Evolutionary conservation across 2,888 invertebrate species (phyloP).

Genomic region (Artemia sinica): DNA sequence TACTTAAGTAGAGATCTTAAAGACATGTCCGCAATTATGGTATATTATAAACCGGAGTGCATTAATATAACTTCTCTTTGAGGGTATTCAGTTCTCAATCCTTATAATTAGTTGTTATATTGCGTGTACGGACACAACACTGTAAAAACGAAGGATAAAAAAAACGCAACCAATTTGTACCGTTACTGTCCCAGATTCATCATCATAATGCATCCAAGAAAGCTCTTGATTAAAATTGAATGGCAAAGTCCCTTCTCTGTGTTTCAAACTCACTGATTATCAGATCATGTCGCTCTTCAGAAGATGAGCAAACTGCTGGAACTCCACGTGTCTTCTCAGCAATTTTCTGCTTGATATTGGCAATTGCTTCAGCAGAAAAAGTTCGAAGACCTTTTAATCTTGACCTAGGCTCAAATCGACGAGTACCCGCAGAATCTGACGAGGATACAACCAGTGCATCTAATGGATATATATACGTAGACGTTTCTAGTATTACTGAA

Average conservation of each 20-base stretch:
- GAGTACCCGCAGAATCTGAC: background rate
- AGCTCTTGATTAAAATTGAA: background rate
- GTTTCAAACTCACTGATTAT: background rate
- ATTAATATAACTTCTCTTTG: too few relatives aligned
- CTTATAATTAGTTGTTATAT: too few relatives aligned
- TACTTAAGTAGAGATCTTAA: too few relatives aligned
- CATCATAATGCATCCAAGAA: background rate
- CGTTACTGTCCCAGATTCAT: background rate
- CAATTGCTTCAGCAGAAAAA: background rate
- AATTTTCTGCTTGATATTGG: background rate
- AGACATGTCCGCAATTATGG: too few relatives aligned
- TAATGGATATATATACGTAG: background rate
- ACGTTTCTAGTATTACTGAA: background rate
- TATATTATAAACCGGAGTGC: too few relatives aligned
- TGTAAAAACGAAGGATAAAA: background rate
- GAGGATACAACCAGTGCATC: constrained; percentile 5
- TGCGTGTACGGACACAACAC: too few relatives aligned
- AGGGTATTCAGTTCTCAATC: too few relatives aligned
- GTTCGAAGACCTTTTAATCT: background rate
- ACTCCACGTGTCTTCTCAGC: background rate
- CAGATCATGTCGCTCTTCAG: background rate
- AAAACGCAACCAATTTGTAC: background rate
- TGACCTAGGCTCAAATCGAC: background rate
- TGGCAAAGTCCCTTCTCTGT: background rate
- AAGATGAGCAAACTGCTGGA: background rate